Conservation (phyloP, 1,140 invertebrate species). For the Aphelenchoides avenae region DNA sequence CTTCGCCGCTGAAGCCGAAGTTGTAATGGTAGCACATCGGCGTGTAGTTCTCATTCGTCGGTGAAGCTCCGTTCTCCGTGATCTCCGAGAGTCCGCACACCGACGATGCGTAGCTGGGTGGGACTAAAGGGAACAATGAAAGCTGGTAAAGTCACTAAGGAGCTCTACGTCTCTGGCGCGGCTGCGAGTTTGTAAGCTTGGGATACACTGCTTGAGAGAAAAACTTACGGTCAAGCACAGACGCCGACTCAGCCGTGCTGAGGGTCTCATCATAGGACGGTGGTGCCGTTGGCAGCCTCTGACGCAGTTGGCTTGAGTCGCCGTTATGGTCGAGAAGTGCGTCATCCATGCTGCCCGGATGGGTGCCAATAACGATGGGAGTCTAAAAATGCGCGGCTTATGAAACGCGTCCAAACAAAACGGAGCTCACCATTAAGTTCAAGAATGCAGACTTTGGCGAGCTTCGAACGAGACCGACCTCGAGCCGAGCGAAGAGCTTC, state of each 20-base stretch:
- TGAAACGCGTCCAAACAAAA: neutral
- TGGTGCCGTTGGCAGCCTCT: slow-evolving; percentile 11
- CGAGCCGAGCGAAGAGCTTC: slow-evolving; percentile 22
- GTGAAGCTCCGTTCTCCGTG: neutral
- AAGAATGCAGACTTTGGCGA: slow-evolving; percentile 14
- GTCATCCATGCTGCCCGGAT: slow-evolving; percentile 5
- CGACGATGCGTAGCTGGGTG: slow-evolving; percentile 5
- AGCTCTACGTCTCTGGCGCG: no score
- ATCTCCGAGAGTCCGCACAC: slow-evolving; percentile 4
- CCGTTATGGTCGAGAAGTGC: neutral
- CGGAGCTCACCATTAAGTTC: slow-evolving; percentile 16
- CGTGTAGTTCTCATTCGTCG: neutral
- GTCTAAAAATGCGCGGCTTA: slow-evolving; percentile 17
- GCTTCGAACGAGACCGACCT: slow-evolving; percentile 12
- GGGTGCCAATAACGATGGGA: slow-evolving; percentile 24
- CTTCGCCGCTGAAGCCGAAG: neutral
- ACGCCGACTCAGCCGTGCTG: no score
- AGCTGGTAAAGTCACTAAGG: no score
- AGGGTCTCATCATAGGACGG: slow-evolving; percentile 16
- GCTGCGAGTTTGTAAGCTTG: no score
- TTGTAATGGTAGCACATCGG: slow-evolving; percentile 8
- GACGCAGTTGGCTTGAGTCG: neutral
- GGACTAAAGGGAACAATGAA: neutral
- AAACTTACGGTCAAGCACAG: no score
- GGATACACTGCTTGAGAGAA: no score